A percentile compares a stretch with the other conserved stretches of the same genome.
These are phyloP conservation scores for Calycopis cecrops DNA, from an alignment of 1,140 invertebrate species.

Conservation along the genomic window DNA sequence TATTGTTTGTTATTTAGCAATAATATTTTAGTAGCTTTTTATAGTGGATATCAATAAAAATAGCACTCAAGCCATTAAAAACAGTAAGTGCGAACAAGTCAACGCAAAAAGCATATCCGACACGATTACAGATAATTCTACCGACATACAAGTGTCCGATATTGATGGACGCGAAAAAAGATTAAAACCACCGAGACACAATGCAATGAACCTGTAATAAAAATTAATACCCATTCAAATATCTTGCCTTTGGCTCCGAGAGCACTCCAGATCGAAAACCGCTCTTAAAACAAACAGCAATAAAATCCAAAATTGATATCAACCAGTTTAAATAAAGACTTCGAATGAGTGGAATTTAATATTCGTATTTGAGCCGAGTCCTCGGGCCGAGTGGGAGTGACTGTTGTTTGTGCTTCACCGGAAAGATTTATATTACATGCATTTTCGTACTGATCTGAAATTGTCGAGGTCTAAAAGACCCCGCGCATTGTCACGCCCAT, in stretches of 20 bases:
- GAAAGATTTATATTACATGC: slow-evolving; percentile 74
- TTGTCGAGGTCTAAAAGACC: slow-evolving; percentile 49
- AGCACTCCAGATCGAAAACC: slow-evolving; percentile 28
- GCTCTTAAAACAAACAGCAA: slow-evolving; percentile 38
- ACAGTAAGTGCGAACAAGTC: slow-evolving; percentile 23
- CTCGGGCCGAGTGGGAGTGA: slow-evolving; percentile 64
- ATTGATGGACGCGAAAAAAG: slow-evolving; percentile 41
- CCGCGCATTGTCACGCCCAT: slow-evolving; percentile 62
- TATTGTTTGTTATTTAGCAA: no score
- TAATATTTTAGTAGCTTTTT: no score
- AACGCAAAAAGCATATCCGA: slow-evolving; percentile 49
- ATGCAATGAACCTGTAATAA: slow-evolving; percentile 66
- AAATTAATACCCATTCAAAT: slow-evolving; percentile 69
- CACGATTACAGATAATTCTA: slow-evolving; percentile 47
- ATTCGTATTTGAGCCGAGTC: slow-evolving; percentile 61
- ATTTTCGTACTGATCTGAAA: slow-evolving; percentile 71
- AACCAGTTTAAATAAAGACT: slow-evolving; percentile 63
- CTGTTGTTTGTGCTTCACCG: slow-evolving; percentile 66
- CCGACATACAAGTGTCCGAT: slow-evolving; percentile 61
- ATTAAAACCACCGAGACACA: slow-evolving; percentile 27
- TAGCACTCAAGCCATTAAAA: no score
- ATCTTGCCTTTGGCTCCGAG: slow-evolving; percentile 35
- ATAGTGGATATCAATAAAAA: no score
- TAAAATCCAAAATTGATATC: slow-evolving; percentile 54
- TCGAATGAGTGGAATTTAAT: slow-evolving; percentile 69